Base-by-base conservation (phyloP, 2,888 invertebrate genomes). In the Tetranychus truncatus region DNA sequence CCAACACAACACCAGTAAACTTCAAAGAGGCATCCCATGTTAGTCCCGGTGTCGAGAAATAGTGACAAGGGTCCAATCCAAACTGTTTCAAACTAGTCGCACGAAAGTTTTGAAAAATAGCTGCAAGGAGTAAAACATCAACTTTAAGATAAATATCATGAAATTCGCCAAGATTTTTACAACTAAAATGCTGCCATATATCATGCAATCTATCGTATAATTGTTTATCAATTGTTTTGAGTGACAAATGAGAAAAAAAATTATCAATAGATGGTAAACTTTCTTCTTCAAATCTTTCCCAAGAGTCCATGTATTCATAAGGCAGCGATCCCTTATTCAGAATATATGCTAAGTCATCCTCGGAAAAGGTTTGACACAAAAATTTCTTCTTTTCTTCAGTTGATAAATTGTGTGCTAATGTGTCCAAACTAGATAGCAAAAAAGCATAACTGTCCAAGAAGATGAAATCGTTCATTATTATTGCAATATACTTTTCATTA, bases 281-380 rank as follows among this genome's bases (percentile, higher is more conserved):
- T 4, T 11, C n/a, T 9, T 67, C 67, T 18, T 21, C 5, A 21
- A 55, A 55, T 55, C 55, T 55, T 6, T 55, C 55, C 55, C 55
- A 55, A 55, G 55, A 55, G 55, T 55, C 67, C n/a, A 67, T 67
- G 67, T 67, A 67, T n/a, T 67, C 67, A 67, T 67, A 67, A 21
- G 67, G 67, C 4, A 67, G 67, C 0, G 67, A n/a, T 9, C 67
- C 67, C 9, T 67, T 67, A 2, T n/a, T n/a, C 3, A 67, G 67
- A 21, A 67, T n/a, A 7, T 9, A n/a, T 6, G n/a, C 21, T 9
- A 67, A 6, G 6, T 67, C 24, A 2, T 67, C 67, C 8, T 67
- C 8, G 9, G 9, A 2, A n/a, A 67, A 67, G n/a, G 9, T 55
- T 55, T 55, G 55, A 2, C 7, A 55, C 2, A 15, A 55, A 55